These are phyloP conservation scores for Rousettus leschenaultii DNA, from an alignment of 2,113 vertebrate species.

Conservation along the genomic window DNA sequence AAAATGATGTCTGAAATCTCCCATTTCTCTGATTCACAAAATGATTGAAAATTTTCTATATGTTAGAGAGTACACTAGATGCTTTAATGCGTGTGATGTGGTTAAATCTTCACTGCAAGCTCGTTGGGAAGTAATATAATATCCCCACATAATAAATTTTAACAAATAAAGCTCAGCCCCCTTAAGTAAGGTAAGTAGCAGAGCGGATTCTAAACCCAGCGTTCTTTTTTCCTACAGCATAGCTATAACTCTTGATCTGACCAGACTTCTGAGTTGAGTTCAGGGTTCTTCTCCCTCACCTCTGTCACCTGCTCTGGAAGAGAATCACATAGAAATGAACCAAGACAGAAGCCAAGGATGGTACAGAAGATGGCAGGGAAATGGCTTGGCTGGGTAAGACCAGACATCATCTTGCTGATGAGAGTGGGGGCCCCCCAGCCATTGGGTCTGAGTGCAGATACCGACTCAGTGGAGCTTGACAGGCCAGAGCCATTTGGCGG, in stretches of 20 bases:
- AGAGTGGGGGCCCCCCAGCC: neutral
- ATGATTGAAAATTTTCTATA: neutral
- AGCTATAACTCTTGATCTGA: neutral
- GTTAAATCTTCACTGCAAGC: neutral
- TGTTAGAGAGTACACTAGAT: neutral
- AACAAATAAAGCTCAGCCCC: neutral
- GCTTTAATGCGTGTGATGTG: neutral
- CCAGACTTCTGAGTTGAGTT: neutral
- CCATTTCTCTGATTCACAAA: neutral
- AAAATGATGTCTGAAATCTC: neutral
- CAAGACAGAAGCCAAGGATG: neutral
- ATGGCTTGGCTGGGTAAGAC: neutral
- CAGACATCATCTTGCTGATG: neutral
- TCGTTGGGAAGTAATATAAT: neutral
- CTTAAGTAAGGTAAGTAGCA: neutral
- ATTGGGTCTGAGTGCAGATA: neutral
- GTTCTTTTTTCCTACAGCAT: neutral
- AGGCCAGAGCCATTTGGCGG: neutral
- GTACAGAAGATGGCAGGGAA: neutral
- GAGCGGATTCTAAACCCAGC: neutral
- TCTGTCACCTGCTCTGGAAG: neutral
- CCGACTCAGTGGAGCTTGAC: neutral
- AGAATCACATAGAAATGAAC: neutral
- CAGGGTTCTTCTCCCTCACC: neutral
- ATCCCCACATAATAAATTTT: neutral